Evolutionary conservation across 2,113 vertebrate genomes (phyloP).

Genomic region (Stegostoma tigrinum): DNA sequence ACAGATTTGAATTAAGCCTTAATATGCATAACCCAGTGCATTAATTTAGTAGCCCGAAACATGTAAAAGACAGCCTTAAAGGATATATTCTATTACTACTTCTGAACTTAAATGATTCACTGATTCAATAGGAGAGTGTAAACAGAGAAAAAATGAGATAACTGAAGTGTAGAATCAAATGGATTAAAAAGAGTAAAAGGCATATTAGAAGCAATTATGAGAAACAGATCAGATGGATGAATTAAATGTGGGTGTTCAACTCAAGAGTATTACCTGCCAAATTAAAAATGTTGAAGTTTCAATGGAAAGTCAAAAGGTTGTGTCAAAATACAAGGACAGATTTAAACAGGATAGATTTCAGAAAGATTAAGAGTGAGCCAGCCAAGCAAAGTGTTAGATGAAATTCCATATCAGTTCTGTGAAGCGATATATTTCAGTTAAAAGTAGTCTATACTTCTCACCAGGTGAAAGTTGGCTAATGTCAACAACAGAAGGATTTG

Average conservation of each 20-base stretch:
- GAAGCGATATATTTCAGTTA: neutral
- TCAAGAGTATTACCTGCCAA: neutral
- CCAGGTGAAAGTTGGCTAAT: neutral
- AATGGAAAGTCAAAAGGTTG: neutral
- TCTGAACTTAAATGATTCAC: neutral
- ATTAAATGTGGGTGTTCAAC: neutral
- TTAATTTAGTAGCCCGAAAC: neutral
- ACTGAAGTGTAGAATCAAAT: neutral
- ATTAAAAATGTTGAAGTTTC: neutral
- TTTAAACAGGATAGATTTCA: neutral
- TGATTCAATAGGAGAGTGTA: neutral
- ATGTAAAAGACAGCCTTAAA: neutral
- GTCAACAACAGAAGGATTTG: neutral
- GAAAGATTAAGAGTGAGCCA: neutral
- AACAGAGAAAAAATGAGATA: neutral
- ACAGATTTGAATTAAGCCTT: neutral
- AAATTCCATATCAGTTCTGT: neutral
- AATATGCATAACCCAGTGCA: neutral
- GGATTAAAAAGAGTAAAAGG: neutral
- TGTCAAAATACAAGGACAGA: neutral
- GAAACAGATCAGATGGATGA: neutral
- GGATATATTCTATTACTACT: neutral
- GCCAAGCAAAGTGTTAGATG: neutral
- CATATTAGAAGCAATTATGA: neutral
- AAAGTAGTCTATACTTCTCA: neutral